These are phyloP conservation scores for Embiotoca jacksoni DNA, from an alignment of 2,113 vertebrate species.

Conservation along the genomic window DNA sequence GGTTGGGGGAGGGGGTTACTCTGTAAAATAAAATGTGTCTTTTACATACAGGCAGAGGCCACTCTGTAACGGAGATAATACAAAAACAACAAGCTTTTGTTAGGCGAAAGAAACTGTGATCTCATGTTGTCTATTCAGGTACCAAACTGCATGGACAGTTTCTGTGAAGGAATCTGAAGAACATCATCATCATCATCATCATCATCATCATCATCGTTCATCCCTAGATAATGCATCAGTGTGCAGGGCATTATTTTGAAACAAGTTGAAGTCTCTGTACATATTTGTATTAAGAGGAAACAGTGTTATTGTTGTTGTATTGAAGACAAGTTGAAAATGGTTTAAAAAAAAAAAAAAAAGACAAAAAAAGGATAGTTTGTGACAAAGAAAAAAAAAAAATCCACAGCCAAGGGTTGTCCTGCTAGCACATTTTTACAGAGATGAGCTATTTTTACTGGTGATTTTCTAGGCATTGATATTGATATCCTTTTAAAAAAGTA, in stretches of 20 bases:
- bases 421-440: slow-evolving; percentile 87
- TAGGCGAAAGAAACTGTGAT: slow-evolving; percentile 82
- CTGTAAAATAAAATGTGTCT: slow-evolving; percentile 54
- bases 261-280: slow-evolving; percentile 83
- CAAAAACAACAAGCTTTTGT: slow-evolving; percentile 53
- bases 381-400: slow-evolving; percentile 65
- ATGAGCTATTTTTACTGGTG: slow-evolving; percentile 88
- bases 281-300: slow-evolving; percentile 84
- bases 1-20: neutral
- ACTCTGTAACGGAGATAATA: slow-evolving; percentile 58
- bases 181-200: slow-evolving; percentile 47
- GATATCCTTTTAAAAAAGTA: slow-evolving; percentile 81
- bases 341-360: slow-evolving; percentile 11
- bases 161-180: slow-evolving; percentile 72
- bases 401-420: slow-evolving; percentile 85
- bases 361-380: slow-evolving; percentile 58
- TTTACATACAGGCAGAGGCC: slow-evolving; percentile 51
- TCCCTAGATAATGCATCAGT: slow-evolving; percentile 76
- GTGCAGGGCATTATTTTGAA: slow-evolving; percentile 86
- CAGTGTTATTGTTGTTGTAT: slow-evolving; percentile 86
- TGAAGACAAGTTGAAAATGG: slow-evolving; percentile 72
- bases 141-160: slow-evolving; percentile 77
- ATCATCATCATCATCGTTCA: slow-evolving; percentile 44
- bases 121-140: slow-evolving; percentile 82
- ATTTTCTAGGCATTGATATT: slow-evolving; percentile 85